phyloP scores from a whole-genome alignment of 1,140 invertebrate species.

The Bombus huntii region DNA sequence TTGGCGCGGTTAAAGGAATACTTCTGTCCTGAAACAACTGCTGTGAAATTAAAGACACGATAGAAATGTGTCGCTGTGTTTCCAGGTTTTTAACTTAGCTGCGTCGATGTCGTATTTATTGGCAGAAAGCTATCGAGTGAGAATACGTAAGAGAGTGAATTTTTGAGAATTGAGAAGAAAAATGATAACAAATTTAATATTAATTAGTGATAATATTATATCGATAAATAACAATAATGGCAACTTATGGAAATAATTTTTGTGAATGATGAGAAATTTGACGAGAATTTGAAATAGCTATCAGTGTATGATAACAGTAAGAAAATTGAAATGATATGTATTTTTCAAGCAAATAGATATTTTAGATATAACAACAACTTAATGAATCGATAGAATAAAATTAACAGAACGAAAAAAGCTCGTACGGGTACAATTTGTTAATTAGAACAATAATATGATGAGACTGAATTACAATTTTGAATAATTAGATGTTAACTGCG shows the following conservation, averaged over 20 bases:
- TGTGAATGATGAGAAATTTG: not conserved
- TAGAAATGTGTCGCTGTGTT: slow-evolving; percentile 18
- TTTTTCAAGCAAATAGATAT: not conserved
- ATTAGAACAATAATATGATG: not conserved
- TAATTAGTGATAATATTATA: not conserved
- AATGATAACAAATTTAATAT: not conserved
- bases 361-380: not conserved
- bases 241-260: not conserved
- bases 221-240: not conserved
- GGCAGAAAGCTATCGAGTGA: no score
- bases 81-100: not conserved
- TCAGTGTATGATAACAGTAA: no score
- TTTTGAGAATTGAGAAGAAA: no score
- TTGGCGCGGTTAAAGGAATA: slow-evolving; percentile 23
- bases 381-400: not conserved
- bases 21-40: not conserved
- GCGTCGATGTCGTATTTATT: not conserved
- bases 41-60: slow-evolving; percentile 27
- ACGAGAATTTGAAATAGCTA: not conserved
- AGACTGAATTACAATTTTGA: not conserved
- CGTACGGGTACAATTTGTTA: not conserved
- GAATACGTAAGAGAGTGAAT: no score
- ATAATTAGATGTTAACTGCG: not conserved
- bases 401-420: not conserved
- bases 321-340: no score